A percentile compares a stretch with the other conserved stretches of the same genome.
Evolutionary conservation across 2,888 invertebrate genomes (phyloP).

Genomic region (Dryadula phaetusa): DNA sequence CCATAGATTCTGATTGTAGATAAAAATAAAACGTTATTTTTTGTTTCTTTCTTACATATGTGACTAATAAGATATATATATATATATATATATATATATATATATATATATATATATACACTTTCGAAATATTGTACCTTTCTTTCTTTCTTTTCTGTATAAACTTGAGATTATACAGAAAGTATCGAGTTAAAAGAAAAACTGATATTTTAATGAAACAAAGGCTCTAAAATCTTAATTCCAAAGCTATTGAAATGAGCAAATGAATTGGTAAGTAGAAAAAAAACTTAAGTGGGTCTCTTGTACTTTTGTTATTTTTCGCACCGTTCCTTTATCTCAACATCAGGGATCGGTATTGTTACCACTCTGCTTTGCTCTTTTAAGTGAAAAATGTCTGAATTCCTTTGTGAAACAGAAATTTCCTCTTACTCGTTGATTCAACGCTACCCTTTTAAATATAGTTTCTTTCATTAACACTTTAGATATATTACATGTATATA

Average conservation of each 20-base stretch:
- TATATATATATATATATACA: no score
- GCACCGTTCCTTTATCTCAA: constrained; percentile 23
- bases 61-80: no score
- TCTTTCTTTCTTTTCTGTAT: neutral
- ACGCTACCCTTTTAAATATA: constrained; percentile 34
- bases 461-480: constrained; percentile 28
- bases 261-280: constrained; percentile 12
- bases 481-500: neutral
- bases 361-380: constrained; percentile 31
- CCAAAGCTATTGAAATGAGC: constrained; percentile 21
- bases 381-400: constrained; percentile 29
- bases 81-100: no score
- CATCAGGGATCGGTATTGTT: constrained; percentile 51
- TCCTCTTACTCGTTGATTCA: constrained; percentile 28
- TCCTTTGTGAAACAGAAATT: constrained; percentile 29
- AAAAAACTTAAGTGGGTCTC: constrained; percentile 14
- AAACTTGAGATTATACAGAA: neutral
- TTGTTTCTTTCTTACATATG: no score
- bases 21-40: no score
- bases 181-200: constrained; percentile 5
- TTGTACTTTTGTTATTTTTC: constrained; percentile 29
- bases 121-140: no score
- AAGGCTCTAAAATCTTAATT: constrained; percentile 15
- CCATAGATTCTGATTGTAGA: no score
- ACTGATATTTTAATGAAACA: constrained; percentile 20